Base-by-base conservation (phyloP, 2,888 invertebrate species). In the Drosophila tanythrix region DNA sequence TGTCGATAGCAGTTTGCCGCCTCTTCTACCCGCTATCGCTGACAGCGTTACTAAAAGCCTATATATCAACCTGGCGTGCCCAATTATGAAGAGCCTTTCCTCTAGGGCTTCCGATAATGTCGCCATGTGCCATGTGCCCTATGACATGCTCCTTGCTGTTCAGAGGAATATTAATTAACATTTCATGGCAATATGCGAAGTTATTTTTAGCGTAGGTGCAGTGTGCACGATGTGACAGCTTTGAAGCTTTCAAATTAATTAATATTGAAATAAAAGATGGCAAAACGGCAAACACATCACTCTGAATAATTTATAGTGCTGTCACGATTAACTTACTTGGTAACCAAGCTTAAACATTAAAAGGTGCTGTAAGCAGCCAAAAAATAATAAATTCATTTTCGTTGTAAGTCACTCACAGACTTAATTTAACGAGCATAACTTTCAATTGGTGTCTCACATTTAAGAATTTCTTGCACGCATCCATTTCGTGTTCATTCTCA, bases 91-190 rank as follows among this genome's bases (percentile, higher is more conserved):
- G 43, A 33, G 36, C n/a, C 13, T 33, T 52, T 43, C 29, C 56
- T 36, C 38, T 38, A 3, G 48, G 46, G 74, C n/a, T 53, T 7
- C 36, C 5, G 57, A 29, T 27, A 48, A 11, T 48, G n/a, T 46
- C 53, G 29, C 33, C 50, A 43, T 27, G 50, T 38, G 36, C 21
- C 46, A 46, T 46, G 3, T 31, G 27, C 33, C 50, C 31, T 27
- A 46, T 27, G 38, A 25, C 46, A 25, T 25, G 8, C 18, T 53
- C 43, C 33, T 38, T 43, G 52, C 53, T 25, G 52, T 50, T 56
- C 31, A 31, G 43, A 48, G 48, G 55, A 71, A 73, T 79, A 87
- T 83, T 87, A 84, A 89, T 85, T 85, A 79, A 77, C 62, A 68
- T 71, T 68, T 70, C 76, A 55, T 57, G 75, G 79, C 72, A 75